Evolutionary conservation across 2,888 invertebrate genomes (phyloP).

Genomic region (Apotomis betuletana): DNA sequence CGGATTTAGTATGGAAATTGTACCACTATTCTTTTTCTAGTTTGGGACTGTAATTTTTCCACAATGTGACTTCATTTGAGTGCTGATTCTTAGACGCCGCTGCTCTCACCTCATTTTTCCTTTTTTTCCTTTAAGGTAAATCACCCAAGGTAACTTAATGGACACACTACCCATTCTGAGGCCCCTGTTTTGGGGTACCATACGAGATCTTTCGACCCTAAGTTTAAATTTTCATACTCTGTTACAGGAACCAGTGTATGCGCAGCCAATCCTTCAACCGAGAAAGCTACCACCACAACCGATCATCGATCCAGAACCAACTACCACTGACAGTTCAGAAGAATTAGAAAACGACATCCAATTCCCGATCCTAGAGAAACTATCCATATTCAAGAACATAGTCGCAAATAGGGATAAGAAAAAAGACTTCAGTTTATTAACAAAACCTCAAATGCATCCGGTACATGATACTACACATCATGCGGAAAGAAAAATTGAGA

Average conservation of each 20-base stretch:
- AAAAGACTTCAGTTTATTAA: constrained; percentile 52
- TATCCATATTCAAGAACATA: constrained; percentile 71
- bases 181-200: too few species aligned
- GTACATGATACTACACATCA: constrained; percentile 66
- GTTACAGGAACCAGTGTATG: constrained; percentile 66
- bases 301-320: constrained; percentile 43
- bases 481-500: constrained; percentile 68
- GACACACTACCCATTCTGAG: too few species aligned
- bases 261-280: constrained; percentile 51
- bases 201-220: too few species aligned
- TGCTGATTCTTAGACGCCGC: too few species aligned
- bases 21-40: too few species aligned
- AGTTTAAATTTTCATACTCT: neutral
- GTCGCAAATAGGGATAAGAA: constrained; percentile 58
- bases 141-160: too few species aligned
- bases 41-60: too few species aligned
- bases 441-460: constrained; percentile 72
- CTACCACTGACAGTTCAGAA: constrained; percentile 45
- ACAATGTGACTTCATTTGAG: too few species aligned
- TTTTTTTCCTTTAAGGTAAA: too few species aligned
- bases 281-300: constrained; percentile 40
- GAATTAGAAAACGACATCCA: constrained; percentile 60
- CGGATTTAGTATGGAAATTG: too few species aligned
- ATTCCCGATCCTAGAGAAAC: constrained; percentile 63
- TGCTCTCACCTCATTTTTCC: too few species aligned